Percentiles rank a stretch among this genome's conserved stretches.
phyloP scores from a whole-genome alignment of 2,888 invertebrate species.

The Caenorhabditis plicata region DNA sequence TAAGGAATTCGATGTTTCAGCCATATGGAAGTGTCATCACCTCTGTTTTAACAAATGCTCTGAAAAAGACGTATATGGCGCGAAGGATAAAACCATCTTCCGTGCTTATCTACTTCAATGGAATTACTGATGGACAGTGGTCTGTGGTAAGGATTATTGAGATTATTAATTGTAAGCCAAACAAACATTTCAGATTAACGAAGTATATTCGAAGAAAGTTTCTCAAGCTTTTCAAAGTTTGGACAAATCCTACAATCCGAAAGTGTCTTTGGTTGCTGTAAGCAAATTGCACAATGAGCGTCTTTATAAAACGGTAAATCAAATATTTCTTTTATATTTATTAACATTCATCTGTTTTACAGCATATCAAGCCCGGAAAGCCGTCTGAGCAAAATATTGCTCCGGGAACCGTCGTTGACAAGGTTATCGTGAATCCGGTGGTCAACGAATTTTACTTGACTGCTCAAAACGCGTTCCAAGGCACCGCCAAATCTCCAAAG shows the following conservation, averaged over 20 bases:
- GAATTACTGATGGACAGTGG: slow-evolving; percentile 18
- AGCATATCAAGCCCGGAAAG: neutral
- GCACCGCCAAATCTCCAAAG: slow-evolving; percentile 14
- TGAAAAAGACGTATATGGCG: too few species aligned
- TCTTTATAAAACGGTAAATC: neutral
- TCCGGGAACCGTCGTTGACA: slow-evolving; percentile 21
- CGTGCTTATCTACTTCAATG: slow-evolving; percentile 19
- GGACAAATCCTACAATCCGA: too few species aligned
- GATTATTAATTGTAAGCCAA: neutral
- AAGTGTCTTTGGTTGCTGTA: slow-evolving; percentile 5
- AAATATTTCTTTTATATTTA: neutral
- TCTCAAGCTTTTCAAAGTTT: too few species aligned
- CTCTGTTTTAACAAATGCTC: too few species aligned
- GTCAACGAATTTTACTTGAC: slow-evolving; percentile 23
- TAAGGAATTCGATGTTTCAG: too few species aligned
- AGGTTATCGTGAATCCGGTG: slow-evolving; percentile 5
- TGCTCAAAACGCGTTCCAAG: slow-evolving; percentile 18
- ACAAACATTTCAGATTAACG: slow-evolving; percentile 3
- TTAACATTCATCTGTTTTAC: neutral
- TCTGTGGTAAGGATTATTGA: neutral
- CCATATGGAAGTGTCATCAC: too few species aligned
- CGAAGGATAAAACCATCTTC: neutral
- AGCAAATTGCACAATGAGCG: neutral
- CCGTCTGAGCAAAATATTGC: slow-evolving; percentile 12
- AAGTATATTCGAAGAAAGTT: too few species aligned